Evolutionary conservation across 1,140 invertebrate genomes (phyloP), one percentile per base, ranked within the genome.

Genomic region (Drosophila carrolli): DNA sequence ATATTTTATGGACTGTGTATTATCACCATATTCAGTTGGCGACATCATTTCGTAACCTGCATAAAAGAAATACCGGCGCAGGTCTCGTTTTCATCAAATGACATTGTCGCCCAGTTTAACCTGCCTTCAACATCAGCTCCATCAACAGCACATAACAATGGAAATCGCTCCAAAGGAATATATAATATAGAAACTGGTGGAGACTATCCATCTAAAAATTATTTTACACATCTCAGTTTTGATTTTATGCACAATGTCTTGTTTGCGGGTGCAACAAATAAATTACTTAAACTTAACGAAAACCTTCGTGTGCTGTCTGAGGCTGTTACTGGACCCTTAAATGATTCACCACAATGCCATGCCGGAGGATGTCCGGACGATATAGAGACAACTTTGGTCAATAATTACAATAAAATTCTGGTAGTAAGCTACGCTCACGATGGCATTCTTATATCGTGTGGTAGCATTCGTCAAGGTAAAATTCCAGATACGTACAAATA

Each of bases 321-420:
- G 94, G 93, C 95, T 83, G 83, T 93, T 72, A 94, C 94, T 80
- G 97, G 95, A 44, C 97, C 97, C 13, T 94, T 95, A 90, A 93
- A 95, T 71, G 97, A 98, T 93, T 98, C 96, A 93, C 96, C 97
- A 5, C 95, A 96, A 75, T 98, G 97, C 93, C 96, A 97, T 93
- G 96, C 97, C 2, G 96, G 94, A 59, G 97, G 97, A 38, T 98
- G 97, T 91, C 94, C 94, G 5, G 93, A 94, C 11, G 94, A 96
- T 62, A 95, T 95, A 72, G 94, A 95, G 67, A 95, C 95, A 37
- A 93, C 94, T 1, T 91, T 95, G 47, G 96, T 95, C 48, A 95
- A 98, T 90, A 98, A 97, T 93, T 95, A 97, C 55, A 99, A 98
- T 93, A 99, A 99, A 93, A 95, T 98, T 60, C 93, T 99, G 61